Evolutionary conservation across 2,797 vertebrate genomes (phyloP), one percentile per base, ranked within the genome.

Genomic region (Anableps anableps): DNA sequence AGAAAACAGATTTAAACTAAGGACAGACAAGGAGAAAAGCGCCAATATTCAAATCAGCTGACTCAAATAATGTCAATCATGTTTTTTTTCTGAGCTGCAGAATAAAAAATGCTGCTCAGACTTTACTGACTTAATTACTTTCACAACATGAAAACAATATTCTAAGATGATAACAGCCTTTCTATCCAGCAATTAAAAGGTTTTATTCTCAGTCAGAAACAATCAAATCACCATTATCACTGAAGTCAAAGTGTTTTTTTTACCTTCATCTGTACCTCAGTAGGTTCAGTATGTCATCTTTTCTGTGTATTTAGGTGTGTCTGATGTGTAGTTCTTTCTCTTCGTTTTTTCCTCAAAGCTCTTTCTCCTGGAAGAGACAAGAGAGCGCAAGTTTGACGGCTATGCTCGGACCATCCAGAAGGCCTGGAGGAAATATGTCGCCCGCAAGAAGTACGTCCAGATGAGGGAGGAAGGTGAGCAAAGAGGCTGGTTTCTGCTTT

Each of bases 381-480:
- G 98, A 84, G 99, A 99, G 38, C 96, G 99, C 23, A 99, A 99
- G 92, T 99, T 99, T 7, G 99, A 99, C 4, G 96, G 97, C 17
- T 98, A 98, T 0, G 98, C 98, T 75, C 95, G 99, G 70, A 95
- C 97, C 74, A 99, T 99, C 94, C 98, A 99, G 89, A 98, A 96
- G 73, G 96, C 97, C 16, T 99, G 98, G 99, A 96, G 98, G 88
- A 98, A 97, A 72, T 97, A 98, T 0, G 64, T 92, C 2, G 98
- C 98, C 88, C 96, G 97, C 80, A 99, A 99, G 94, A 99, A 97
- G 91, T 99, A 98, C 0, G 98, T 99, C 74, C 97, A 99, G 89
- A 99, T 99, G 99, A 97, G 99, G 92, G 98, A 99, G 92, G 96
- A 99, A 96, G 99, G 99, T 99, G 87, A 95, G 95, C 64, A 43